phyloP scores from a whole-genome alignment of 2,888 invertebrate species.

The Carcina quercana region DNA sequence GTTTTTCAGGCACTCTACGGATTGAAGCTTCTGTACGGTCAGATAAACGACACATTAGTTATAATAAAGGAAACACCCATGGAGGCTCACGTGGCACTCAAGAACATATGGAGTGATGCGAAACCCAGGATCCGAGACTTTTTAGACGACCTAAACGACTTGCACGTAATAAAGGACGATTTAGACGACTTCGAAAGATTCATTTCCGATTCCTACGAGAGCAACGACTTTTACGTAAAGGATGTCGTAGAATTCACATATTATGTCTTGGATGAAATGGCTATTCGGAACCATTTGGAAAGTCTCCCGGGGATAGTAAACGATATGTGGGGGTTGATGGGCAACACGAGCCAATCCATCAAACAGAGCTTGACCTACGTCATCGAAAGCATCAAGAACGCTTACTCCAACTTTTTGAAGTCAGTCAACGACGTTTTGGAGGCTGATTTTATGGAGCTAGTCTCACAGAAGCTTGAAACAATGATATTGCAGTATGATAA shows the following conservation, averaged over 20 bases:
- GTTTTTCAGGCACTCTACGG: constrained; percentile 32
- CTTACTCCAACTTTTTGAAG: constrained; percentile 81
- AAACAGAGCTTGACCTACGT: constrained; percentile 84
- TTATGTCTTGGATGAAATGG: constrained; percentile 84
- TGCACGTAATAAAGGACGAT: constrained; percentile 83
- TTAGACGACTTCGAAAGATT: constrained; percentile 80
- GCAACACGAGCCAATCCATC: constrained; percentile 86
- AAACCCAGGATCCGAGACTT: constrained; percentile 81
- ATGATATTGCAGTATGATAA: constrained; percentile 85
- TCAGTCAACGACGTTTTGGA: constrained; percentile 80
- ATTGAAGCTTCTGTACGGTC: constrained; percentile 52
- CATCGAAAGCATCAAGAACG: constrained; percentile 80
- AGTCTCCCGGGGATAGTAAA: constrained; percentile 86
- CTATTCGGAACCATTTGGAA: constrained; percentile 84
- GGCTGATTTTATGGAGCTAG: constrained; percentile 83
- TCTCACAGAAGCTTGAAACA: constrained; percentile 79
- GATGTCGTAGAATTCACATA: constrained; percentile 82
- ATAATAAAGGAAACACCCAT: constrained; percentile 73
- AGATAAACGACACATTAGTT: constrained; percentile 57
- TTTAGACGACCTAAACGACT: constrained; percentile 80
- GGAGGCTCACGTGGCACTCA: constrained; percentile 79
- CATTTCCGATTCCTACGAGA: constrained; percentile 84
- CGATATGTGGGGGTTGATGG: constrained; percentile 90
- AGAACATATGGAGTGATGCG: constrained; percentile 84
- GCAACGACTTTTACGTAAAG: constrained; percentile 89